These are phyloP conservation scores for Calyptomena viridis DNA, from an alignment of 2,113 vertebrate species.

Conservation along the genomic window DNA sequence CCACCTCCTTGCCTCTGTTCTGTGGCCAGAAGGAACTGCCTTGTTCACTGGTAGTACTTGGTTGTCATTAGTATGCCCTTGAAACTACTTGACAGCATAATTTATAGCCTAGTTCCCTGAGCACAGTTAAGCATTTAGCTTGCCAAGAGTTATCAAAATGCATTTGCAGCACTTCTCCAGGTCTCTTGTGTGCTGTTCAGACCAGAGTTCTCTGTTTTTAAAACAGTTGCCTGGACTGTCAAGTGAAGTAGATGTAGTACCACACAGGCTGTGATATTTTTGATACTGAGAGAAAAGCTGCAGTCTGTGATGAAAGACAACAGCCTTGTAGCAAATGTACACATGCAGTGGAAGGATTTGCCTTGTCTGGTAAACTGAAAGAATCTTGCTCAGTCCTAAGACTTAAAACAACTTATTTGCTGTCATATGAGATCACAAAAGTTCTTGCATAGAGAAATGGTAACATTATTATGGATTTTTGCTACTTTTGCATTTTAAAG, in stretches of 20 bases:
- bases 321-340: not conserved
- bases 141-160: conserved; percentile 34
- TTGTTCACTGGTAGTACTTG: not conserved
- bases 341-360: not conserved
- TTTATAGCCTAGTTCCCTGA: not conserved
- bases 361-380: not conserved
- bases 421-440: not conserved
- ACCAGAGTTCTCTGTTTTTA: not conserved
- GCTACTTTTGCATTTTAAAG: not conserved
- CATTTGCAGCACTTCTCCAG: not conserved
- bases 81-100: conserved; percentile 18
- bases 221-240: not conserved
- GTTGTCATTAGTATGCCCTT: conserved; percentile 19
- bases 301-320: not conserved
- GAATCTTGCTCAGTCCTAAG: not conserved
- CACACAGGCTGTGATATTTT: not conserved
- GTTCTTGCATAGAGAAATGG: not conserved
- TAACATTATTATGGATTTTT: not conserved
- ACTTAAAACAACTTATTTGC: not conserved
- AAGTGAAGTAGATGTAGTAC: not conserved
- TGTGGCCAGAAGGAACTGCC: not conserved
- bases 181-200: not conserved
- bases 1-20: not conserved
- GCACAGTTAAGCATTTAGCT: not conserved
- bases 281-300: not conserved